Base-by-base conservation (phyloP, 2,888 invertebrate genomes). In the Phorcus lineatus region DNA sequence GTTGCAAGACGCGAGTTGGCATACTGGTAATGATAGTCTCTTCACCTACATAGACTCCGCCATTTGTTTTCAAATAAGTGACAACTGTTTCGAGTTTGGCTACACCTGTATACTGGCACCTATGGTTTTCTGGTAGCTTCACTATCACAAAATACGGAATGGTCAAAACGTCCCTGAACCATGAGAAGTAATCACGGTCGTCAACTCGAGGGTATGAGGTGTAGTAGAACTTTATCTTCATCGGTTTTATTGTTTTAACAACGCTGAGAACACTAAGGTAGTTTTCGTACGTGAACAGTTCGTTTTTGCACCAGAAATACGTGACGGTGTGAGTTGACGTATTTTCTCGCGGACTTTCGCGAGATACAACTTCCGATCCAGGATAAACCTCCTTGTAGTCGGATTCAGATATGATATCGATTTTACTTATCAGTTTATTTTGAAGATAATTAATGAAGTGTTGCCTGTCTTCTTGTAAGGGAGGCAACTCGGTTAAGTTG, bases 261-360 rank as follows among this genome's bases (percentile, higher is more conserved):
- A 74, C 74, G 22, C 74, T 74, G 19, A 40, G 28, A 22, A 74
- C 52, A 22, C 47, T 52, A 1, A 74, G 17, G 36, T 74, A 74
- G 36, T 74, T 40, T 19, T 52, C 47, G 36, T 36, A 74, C 17
- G n/a, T 52, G 31, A 74, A 74, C n/a, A 47, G 16, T 22, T 74
- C 52, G 47, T 40, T 22, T 17, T 74, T 74, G 74, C 74, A 74
- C 74, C 74, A 74, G 74, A 74, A 47, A 17, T 47, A 47, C 16
- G 28, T 28, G 0, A 74, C 74, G 3, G 74, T 62, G 24, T 24
- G 28, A 28, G 24, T 16, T 28, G 62, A 62, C 28, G 28, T 28
- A 22, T 24, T 19, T 22, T 57, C 57, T 57, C 24, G n/a, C 28
- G 62, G 28, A 24, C 0, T 24, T 0, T 24, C 28, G 3, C 9